Conservation (phyloP, 64 coral and sea anemone species). For the Stichodactyla helianthus region DNA sequence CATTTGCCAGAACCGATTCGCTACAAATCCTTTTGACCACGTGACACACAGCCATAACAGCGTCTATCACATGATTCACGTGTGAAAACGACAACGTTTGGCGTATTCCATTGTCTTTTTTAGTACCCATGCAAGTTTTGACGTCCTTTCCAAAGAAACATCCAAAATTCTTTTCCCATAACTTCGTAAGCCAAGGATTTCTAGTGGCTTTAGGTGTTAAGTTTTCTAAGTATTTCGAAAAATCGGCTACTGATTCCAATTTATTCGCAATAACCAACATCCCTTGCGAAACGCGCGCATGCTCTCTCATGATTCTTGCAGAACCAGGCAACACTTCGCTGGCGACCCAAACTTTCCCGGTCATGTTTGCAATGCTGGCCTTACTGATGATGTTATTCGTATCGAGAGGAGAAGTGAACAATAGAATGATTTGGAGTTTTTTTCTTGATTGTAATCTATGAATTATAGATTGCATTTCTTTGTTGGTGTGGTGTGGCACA, state of each 20-base stretch:
- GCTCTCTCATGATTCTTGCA: background rate
- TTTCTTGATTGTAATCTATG: background rate
- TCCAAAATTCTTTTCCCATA: conserved; percentile 36
- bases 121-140: background rate
- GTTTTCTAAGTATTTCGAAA: conserved; percentile 24
- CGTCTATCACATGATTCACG: conserved; percentile 45
- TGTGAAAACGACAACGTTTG: conserved; percentile 15
- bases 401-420: conserved; percentile 36
- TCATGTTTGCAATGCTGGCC: background rate
- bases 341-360: conserved; percentile 24
- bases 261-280: conserved; percentile 3
- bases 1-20: background rate
- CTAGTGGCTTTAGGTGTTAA: conserved; percentile 21
- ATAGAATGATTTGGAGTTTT: conserved; percentile 32
- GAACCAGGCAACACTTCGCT: conserved; percentile 36
- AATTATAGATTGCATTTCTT: conserved; percentile 9
- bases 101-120: background rate
- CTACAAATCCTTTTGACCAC: conserved; percentile 20
- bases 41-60: conserved; percentile 46
- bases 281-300: background rate
- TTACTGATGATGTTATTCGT: conserved; percentile 18
- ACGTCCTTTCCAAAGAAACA: conserved; percentile 6
- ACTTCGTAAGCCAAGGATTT: conserved; percentile 26
- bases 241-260: background rate
- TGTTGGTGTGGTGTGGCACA: conserved; percentile 19